These are phyloP conservation scores for Columbina picui DNA, from an alignment of 2,113 vertebrate species.

Conservation along the genomic window DNA sequence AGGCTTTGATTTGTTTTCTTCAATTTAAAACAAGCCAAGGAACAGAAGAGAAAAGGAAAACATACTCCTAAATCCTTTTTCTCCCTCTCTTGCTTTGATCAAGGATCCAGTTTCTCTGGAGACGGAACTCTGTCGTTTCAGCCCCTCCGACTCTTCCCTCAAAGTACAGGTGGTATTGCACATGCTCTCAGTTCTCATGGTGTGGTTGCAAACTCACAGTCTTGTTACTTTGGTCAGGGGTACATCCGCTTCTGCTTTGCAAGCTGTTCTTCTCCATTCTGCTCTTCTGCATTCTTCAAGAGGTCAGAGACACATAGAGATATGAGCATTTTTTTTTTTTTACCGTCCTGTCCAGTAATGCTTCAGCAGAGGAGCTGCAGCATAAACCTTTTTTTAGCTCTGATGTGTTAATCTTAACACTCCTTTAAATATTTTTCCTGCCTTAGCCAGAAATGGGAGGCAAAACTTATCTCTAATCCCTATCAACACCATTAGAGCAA, in stretches of 20 bases:
- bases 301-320: neutral
- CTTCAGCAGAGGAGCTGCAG: neutral
- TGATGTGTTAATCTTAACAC: neutral
- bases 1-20: neutral
- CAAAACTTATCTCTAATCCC: neutral
- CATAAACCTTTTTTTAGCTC: neutral
- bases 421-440: neutral
- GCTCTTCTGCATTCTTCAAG: neutral
- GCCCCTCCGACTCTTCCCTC: neutral
- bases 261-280: neutral
- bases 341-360: neutral
- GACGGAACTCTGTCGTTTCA: neutral
- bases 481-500: neutral
- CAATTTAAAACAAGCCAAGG: neutral
- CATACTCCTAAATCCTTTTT: neutral
- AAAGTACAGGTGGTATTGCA: neutral
- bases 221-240: neutral
- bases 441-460: neutral
- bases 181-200: neutral
- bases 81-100: neutral
- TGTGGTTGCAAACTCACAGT: neutral
- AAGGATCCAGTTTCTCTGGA: neutral
- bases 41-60: neutral
- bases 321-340: accelerated
- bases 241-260: neutral